phyloP scores from a whole-genome alignment of 1,140 invertebrate species.

The Subanguina moxae region DNA sequence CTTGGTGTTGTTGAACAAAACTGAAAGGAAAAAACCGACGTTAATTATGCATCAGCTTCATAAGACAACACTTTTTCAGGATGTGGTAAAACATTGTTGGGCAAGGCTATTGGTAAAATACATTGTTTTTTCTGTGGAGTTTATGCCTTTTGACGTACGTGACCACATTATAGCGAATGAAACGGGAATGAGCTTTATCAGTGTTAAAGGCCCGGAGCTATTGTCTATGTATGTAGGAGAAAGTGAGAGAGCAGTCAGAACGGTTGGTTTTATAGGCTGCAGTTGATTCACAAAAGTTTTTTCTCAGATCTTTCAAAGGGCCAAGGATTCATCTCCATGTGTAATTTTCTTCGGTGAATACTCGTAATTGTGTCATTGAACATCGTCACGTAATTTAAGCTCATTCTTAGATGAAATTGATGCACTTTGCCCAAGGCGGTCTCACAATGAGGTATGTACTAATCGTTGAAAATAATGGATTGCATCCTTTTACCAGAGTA shows the following conservation, averaged over 20 bases:
- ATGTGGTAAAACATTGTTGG: slow-evolving; percentile 82
- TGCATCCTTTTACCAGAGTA: neutral
- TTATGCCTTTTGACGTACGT: slow-evolving; percentile 56
- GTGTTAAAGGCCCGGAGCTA: slow-evolving; percentile 91
- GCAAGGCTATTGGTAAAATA: slow-evolving; percentile 65
- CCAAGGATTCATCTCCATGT: slow-evolving; percentile 88
- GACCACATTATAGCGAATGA: slow-evolving; percentile 82
- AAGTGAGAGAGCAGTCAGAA: slow-evolving; percentile 89
- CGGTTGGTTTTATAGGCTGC: slow-evolving; percentile 54
- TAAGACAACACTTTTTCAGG: too few species aligned
- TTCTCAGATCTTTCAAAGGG: slow-evolving; percentile 76
- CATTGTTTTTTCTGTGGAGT: too few species aligned
- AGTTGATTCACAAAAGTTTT: too few species aligned
- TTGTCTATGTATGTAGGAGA: slow-evolving; percentile 99
- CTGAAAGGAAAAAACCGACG: too few species aligned
- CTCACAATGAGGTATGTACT: slow-evolving; percentile 71
- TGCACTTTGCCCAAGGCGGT: slow-evolving; percentile 84
- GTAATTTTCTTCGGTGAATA: slow-evolving; percentile 86
- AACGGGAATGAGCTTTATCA: slow-evolving; percentile 91
- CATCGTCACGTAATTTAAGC: too few species aligned
- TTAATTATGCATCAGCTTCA: too few species aligned
- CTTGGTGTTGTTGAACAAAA: too few species aligned
- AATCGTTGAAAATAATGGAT: too few species aligned
- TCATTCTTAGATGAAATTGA: slow-evolving; percentile 78
- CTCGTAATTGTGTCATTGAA: too few species aligned